These are phyloP conservation scores for Phalangium opilio DNA, from an alignment of 2,888 invertebrate genomes.

Conservation along the genomic window DNA sequence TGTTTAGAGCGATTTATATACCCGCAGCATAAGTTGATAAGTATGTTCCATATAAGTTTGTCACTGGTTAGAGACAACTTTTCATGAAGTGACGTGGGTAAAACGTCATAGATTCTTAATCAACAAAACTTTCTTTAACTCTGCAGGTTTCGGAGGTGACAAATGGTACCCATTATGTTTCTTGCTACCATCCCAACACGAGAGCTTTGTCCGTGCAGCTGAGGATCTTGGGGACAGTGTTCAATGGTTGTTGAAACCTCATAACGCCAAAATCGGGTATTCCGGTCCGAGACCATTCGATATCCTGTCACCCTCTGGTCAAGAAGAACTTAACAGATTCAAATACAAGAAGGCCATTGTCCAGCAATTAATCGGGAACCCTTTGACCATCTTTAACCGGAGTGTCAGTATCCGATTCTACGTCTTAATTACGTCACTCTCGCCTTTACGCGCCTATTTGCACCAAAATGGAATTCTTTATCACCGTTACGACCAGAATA, in stretches of 20 bases:
- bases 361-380: conserved; percentile 21
- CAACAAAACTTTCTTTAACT: too few species aligned
- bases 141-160: too few species aligned
- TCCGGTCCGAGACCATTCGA: conserved; percentile 15
- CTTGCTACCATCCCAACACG: conserved; percentile 25
- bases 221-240: conserved; percentile 22
- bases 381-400: conserved; percentile 25
- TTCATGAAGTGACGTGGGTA: too few species aligned
- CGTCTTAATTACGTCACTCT: conserved; percentile 29
- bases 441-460: conserved; percentile 29
- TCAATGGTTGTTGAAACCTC: conserved; percentile 21
- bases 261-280: conserved; percentile 4
- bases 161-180: conserved; percentile 22
- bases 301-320: conserved; percentile 17
- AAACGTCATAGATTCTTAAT: too few species aligned
- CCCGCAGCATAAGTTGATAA: too few species aligned
- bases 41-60: too few species aligned
- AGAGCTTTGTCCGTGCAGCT: conserved; percentile 24
- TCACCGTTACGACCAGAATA: conserved; percentile 23
- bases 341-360: conserved; percentile 14
- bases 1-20: too few species aligned
- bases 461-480: conserved; percentile 28
- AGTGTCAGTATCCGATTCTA: conserved; percentile 27
- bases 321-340: conserved; percentile 10
- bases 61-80: too few species aligned